A percentile compares a stretch with the other conserved stretches of the same genome.
phyloP scores from a whole-genome alignment of 2,113 vertebrate genomes.

The Glareola pratincola region DNA sequence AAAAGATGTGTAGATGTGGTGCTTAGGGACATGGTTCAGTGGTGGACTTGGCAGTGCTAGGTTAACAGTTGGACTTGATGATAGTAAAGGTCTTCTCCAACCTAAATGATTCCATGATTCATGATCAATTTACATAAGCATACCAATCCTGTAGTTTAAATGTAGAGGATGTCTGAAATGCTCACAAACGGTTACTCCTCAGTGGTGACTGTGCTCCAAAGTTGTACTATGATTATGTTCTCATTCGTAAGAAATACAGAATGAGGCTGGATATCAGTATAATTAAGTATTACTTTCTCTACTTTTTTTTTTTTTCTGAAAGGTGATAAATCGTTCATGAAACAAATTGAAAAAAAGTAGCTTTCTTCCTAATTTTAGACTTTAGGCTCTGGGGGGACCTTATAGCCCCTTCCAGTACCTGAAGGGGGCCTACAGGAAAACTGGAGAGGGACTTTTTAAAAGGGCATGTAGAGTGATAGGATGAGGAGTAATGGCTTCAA shows the following conservation, averaged over 20 bases:
- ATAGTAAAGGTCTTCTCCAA: background rate
- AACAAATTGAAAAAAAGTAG: background rate
- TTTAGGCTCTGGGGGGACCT: background rate
- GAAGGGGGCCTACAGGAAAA: no score
- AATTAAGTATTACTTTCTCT: background rate
- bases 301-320: background rate
- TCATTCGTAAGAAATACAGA: background rate
- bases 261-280: background rate
- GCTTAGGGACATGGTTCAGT: no score
- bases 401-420: no score
- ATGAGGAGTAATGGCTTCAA: no score
- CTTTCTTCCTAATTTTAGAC: background rate
- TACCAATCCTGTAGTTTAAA: background rate
- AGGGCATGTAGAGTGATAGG: no score
- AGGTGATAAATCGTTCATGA: background rate
- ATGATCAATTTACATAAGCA: background rate
- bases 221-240: rapidly evolving
- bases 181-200: background rate
- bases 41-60: background rate
- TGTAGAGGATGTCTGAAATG: background rate
- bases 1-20: background rate
- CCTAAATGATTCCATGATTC: background rate
- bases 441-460: no score
- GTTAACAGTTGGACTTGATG: background rate
- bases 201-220: background rate